A percentile compares a stretch with the other conserved stretches of the same genome.
Evolutionary conservation across 2,113 vertebrate species (phyloP).

Genomic region (Genyomyrus donnyi): DNA sequence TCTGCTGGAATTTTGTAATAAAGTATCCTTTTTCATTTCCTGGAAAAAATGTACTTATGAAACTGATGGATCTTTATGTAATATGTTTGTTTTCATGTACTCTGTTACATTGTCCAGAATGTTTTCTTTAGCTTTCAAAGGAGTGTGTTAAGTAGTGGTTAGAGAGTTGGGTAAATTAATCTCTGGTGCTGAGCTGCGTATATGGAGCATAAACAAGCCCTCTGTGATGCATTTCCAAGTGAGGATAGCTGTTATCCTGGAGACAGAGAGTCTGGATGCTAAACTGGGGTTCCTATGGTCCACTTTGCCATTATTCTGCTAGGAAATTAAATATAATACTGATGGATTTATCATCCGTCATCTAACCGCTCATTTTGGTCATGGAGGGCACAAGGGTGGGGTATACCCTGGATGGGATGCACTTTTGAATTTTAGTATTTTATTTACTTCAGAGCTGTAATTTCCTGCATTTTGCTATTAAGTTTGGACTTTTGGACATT

Average conservation of each 20-base stretch:
- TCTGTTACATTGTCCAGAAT: constrained; percentile 1
- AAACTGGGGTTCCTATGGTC: not conserved
- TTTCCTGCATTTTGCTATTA: not conserved
- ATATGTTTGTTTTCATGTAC: not conserved
- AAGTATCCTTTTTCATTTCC: not conserved
- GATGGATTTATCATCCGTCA: not conserved
- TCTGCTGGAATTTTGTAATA: constrained; percentile 5
- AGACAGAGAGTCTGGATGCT: not conserved
- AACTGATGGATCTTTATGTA: not conserved
- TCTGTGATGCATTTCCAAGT: not conserved
- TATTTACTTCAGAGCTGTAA: not conserved
- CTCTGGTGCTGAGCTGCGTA: not conserved
- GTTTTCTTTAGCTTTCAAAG: not conserved
- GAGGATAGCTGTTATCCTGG: not conserved
- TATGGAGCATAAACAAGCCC: not conserved
- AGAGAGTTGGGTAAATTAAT: not conserved
- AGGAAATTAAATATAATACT: not conserved
- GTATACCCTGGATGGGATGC: not conserved
- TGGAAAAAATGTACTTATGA: not conserved
- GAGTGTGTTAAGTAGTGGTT: not conserved
- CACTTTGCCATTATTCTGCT: not conserved
- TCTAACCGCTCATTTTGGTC: not conserved
- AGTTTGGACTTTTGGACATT: not conserved
- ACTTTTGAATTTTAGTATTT: not conserved
- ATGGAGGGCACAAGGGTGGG: not conserved